phyloP scores from a whole-genome alignment of 2,113 vertebrate species.

The Podarcis muralis region DNA sequence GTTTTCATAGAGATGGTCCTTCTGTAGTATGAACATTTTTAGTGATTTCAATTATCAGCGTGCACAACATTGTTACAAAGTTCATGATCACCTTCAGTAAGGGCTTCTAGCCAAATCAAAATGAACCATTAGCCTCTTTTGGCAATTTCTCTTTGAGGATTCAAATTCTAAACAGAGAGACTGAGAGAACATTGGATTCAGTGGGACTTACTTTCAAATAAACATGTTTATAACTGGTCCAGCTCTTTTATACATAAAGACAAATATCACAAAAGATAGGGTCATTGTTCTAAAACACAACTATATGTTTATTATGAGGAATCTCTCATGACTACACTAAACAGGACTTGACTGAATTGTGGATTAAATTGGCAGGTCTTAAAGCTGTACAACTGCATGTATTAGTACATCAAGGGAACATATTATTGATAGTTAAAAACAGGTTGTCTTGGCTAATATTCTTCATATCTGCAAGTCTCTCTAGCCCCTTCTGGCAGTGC shows the following conservation, averaged over 20 bases:
- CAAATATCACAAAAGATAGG: background rate
- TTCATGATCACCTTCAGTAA: background rate
- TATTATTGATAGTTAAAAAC: background rate
- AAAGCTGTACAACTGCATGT: background rate
- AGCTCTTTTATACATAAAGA: background rate
- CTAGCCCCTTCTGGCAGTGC: background rate
- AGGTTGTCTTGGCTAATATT: background rate
- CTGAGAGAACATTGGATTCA: background rate
- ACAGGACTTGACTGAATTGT: background rate
- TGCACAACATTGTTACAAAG: background rate
- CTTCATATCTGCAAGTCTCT: background rate
- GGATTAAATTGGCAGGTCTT: background rate
- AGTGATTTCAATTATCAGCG: background rate
- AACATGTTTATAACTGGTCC: background rate
- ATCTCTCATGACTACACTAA: background rate
- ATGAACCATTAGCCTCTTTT: background rate
- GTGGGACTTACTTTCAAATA: background rate
- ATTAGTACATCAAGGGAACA: background rate
- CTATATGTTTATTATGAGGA: background rate
- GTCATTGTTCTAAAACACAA: background rate
- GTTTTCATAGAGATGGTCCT: constrained; percentile 2
- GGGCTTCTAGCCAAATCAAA: background rate
- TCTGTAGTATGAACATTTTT: background rate
- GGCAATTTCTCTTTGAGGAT: background rate
- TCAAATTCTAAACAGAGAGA: background rate